Conservation (phyloP, 2,113 vertebrate species). For the Scolopax mira region DNA sequence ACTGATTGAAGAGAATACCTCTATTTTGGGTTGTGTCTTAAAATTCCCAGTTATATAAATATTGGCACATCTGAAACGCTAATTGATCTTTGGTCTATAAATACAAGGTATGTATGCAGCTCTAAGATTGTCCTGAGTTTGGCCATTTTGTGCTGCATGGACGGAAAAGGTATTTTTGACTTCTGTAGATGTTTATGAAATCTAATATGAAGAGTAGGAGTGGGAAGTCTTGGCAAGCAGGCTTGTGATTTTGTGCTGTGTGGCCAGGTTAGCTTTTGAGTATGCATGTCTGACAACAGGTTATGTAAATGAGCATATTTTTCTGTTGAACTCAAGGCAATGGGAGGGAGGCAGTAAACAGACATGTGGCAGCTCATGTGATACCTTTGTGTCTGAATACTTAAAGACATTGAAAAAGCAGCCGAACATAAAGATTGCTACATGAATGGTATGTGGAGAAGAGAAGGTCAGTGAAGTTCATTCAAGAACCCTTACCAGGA, state of each 20-base stretch:
- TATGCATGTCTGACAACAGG: conserved; percentile 27
- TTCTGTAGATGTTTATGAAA: neutral
- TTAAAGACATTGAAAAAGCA: neutral
- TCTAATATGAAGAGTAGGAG: neutral
- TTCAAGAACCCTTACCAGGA: neutral
- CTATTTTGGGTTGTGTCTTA: neutral
- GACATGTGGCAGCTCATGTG: neutral
- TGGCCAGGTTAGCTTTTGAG: conserved; percentile 34
- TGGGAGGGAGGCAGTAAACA: conserved; percentile 11
- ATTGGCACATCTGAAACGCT: neutral
- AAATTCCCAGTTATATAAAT: neutral
- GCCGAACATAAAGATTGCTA: neutral
- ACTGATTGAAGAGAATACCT: neutral
- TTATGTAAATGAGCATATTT: conserved; percentile 24
- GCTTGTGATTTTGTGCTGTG: neutral
- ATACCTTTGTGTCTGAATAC: neutral
- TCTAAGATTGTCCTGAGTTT: neutral
- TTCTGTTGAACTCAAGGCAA: conserved; percentile 5
- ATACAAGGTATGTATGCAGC: neutral
- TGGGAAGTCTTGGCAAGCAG: neutral
- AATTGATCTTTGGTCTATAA: neutral
- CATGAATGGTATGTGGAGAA: neutral
- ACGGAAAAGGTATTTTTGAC: neutral
- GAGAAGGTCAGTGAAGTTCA: neutral
- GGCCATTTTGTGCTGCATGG: neutral